These are phyloP conservation scores for Drosophila mettleri DNA, from an alignment of 2,888 invertebrate genomes.

Conservation along the genomic window DNA sequence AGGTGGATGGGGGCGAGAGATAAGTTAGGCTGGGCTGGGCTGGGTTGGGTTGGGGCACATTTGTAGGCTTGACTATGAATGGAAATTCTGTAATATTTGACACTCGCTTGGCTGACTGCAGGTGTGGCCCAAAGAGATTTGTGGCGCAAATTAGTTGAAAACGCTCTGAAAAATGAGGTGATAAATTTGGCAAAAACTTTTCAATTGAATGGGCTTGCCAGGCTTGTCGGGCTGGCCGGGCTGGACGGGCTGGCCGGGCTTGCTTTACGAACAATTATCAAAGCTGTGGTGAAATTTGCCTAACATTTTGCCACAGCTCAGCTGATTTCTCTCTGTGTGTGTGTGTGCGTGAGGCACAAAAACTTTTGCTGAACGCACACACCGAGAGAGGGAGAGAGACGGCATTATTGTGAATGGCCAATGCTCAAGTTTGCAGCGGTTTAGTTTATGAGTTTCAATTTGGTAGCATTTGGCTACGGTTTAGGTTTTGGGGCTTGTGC, in stretches of 20 bases:
- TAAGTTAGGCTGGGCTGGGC: no score
- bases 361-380: conserved; percentile 35
- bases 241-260: conserved; percentile 19
- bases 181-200: conserved; percentile 63
- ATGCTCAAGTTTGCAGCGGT: conserved; percentile 37
- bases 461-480: conserved; percentile 5
- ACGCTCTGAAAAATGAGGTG: conserved; percentile 68
- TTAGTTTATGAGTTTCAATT: conserved; percentile 38
- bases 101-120: conserved; percentile 52
- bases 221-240: not conserved
- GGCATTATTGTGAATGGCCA: conserved; percentile 44
- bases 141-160: conserved; percentile 69
- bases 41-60: no score
- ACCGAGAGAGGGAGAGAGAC: not conserved
- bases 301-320: conserved; percentile 22
- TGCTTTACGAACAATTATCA: conserved; percentile 61
- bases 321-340: conserved; percentile 42
- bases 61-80: conserved; percentile 21
- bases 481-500: conserved; percentile 21
- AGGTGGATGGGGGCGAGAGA: not conserved
- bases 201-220: conserved; percentile 38
- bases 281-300: conserved; percentile 53
- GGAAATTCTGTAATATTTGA: conserved; percentile 38
- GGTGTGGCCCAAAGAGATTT: conserved; percentile 60
- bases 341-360: conserved; percentile 49